A percentile compares a stretch with the other conserved stretches of the same genome.
phyloP scores from a whole-genome alignment of 2,797 vertebrate genomes.

The Neolamprologus multifasciatus region DNA sequence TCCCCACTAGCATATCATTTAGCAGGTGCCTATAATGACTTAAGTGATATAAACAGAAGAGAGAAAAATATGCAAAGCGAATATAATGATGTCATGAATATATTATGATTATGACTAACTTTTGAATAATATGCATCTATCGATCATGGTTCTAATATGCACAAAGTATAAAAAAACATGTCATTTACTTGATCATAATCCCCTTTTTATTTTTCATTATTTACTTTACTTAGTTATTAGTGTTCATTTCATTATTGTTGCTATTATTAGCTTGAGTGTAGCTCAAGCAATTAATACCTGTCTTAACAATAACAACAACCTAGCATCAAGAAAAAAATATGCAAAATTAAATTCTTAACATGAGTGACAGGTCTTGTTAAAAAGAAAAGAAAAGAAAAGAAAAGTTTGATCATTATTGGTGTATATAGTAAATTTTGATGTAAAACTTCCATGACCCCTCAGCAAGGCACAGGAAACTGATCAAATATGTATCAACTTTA shows the following conservation, averaged over 20 bases:
- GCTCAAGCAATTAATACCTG: neutral
- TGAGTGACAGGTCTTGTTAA: neutral
- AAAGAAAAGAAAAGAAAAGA: neutral
- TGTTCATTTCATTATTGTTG: neutral
- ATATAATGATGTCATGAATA: neutral
- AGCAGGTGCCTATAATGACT: neutral
- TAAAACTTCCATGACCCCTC: neutral
- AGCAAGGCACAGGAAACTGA: neutral
- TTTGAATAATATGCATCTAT: neutral
- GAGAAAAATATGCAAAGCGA: neutral
- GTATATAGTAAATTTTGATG: neutral
- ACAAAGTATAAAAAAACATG: neutral
- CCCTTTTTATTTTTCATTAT: neutral
- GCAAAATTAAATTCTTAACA: neutral
- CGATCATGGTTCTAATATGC: neutral
- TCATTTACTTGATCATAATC: neutral
- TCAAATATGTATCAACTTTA: neutral
- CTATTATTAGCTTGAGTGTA: neutral
- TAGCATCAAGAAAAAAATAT: neutral
- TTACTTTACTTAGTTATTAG: neutral
- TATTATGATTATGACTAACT: neutral
- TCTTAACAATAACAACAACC: neutral
- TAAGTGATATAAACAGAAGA: neutral
- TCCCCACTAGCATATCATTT: neutral
- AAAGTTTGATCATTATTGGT: neutral